Evolutionary conservation across 2,888 invertebrate genomes (phyloP), one percentile per base, ranked within the genome.

Genomic region (Pristionchus maxplancki): DNA sequence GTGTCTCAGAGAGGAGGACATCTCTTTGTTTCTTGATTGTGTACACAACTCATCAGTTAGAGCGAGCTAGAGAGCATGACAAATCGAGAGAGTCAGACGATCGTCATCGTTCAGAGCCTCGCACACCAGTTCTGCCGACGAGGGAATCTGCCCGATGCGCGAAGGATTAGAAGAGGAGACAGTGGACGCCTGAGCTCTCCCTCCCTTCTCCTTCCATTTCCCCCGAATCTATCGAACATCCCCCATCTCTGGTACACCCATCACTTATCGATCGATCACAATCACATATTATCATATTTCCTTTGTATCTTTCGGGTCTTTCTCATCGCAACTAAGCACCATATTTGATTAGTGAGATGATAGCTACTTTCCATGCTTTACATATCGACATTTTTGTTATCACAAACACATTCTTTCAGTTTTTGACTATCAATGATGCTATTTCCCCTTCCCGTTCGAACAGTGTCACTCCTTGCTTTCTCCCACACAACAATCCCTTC

Each of bases 61-160:
- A n/a, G 9, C 24, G n/a, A n/a, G 58, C 24, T 4, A 58, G 58
- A n/a, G 58, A 58, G 20, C n/a, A 9, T 58, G 8, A 9, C n/a
- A n/a, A 17, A 37, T 13, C 4, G 31, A 34, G 64, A 64, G 64
- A 64, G 31, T 31, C 20, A 37, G 17, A n/a, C 28, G 53, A 50
- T 31, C 13, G 78, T 83, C n/a, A n/a, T n/a, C 24, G 53, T 83
- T 62, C 85, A 85, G 85, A 85, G 64, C 85, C 6, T 85, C 85
- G 1, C 85, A 85, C 40, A 48, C 62, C 44, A 85, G 85, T 44
- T 85, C 85, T 40, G 64, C 62, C 34, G 84, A 84, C 84, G 84
- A 62, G 28, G 85, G 62, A 31, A 40, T 34, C 40, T 64, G 28
- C 15, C 64, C 85, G 62, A 85, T 64, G 37, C 85, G 85, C 0